These are phyloP conservation scores for Orchesella cincta DNA, from an alignment of 1,140 invertebrate genomes.

Conservation along the genomic window DNA sequence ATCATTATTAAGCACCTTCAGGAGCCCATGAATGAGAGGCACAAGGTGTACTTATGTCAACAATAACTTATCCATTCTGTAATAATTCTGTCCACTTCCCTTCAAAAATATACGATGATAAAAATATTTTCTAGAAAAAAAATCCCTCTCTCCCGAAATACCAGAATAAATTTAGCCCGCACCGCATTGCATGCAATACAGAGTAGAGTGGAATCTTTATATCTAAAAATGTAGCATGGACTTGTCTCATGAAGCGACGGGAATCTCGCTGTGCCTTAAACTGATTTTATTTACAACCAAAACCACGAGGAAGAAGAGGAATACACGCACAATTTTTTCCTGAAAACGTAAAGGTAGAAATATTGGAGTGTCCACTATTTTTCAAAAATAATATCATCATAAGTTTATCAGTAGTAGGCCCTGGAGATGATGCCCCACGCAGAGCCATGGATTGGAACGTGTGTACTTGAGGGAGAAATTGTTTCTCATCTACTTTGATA, in stretches of 20 bases:
- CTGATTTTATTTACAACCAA: slow-evolving; percentile 14
- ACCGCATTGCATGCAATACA: background rate
- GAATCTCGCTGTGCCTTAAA: slow-evolving; percentile 23
- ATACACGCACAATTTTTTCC: background rate
- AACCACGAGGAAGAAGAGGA: background rate
- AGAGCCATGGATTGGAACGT: background rate
- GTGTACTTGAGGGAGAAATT: background rate
- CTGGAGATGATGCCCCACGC: slow-evolving; percentile 11
- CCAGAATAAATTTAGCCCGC: background rate
- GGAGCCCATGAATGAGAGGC: background rate
- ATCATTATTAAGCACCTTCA: slow-evolving; percentile 24
- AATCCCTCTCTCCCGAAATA: background rate
- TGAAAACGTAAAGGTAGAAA: background rate
- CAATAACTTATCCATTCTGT: slow-evolving; percentile 13
- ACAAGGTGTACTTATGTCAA: slow-evolving; percentile 25
- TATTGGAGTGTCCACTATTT: background rate
- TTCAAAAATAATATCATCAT: slow-evolving; percentile 1
- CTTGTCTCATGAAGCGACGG: background rate
- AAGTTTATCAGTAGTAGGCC: slow-evolving; percentile 5
- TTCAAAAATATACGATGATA: slow-evolving; percentile 2
- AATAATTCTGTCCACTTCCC: slow-evolving; percentile 26
- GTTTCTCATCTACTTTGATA: background rate
- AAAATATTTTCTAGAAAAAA: slow-evolving; percentile 22
- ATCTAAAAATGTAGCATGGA: background rate
- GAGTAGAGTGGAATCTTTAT: background rate